phyloP scores from a whole-genome alignment of 2,888 invertebrate species.

The Hyposoter didymator region DNA sequence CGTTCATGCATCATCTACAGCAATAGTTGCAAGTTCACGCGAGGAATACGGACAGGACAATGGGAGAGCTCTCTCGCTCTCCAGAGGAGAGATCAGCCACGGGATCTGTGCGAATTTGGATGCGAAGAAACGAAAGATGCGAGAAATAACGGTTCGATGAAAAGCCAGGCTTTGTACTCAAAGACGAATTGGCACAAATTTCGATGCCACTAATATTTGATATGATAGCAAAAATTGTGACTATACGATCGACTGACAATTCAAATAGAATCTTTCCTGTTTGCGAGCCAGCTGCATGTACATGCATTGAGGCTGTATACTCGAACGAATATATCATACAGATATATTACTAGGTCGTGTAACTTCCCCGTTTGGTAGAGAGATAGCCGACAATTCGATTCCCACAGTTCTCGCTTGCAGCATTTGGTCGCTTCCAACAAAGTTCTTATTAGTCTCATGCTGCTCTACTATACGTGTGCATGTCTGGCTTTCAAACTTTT shows the following conservation, averaged over 20 bases:
- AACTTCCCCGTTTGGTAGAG: slow-evolving; percentile 36
- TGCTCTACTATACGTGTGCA: slow-evolving; percentile 55
- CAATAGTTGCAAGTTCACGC: slow-evolving; percentile 77
- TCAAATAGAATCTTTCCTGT: background rate
- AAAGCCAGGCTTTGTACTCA: slow-evolving; percentile 3
- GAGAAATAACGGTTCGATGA: slow-evolving; percentile 29
- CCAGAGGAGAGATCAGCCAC: slow-evolving; percentile 22
- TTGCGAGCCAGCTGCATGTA: background rate
- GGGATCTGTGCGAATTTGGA: slow-evolving; percentile 49
- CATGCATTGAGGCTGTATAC: background rate
- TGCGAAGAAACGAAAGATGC: slow-evolving; percentile 36
- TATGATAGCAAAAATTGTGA: background rate
- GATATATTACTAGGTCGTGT: background rate
- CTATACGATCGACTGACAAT: background rate
- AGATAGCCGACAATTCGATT: slow-evolving; percentile 65
- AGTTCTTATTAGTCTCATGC: slow-evolving; percentile 73
- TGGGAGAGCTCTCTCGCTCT: slow-evolving; percentile 34
- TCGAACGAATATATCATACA: background rate
- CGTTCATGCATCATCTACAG: slow-evolving; percentile 78
- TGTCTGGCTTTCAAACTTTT: slow-evolving; percentile 61
- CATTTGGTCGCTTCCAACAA: slow-evolving; percentile 75
- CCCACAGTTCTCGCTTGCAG: slow-evolving; percentile 69
- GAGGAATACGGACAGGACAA: slow-evolving; percentile 64
- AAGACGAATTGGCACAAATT: background rate
- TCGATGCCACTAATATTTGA: background rate